Conservation (phyloP, 2,797 vertebrate species). For the Galaxias olidus region DNA sequence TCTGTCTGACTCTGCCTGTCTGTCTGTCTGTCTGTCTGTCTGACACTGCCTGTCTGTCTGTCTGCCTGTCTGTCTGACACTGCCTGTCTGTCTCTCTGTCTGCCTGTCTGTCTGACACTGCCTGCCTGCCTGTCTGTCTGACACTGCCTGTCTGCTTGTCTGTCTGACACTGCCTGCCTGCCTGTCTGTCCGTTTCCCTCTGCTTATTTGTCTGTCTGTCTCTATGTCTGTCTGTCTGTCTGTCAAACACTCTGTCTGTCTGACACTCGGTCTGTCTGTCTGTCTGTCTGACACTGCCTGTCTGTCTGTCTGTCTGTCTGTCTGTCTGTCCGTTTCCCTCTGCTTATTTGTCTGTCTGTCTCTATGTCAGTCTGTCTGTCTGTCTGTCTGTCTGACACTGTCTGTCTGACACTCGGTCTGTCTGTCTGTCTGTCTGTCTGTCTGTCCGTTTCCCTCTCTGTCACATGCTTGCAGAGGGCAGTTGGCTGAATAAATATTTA, state of each 20-base stretch:
- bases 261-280: slow-evolving; percentile 1
- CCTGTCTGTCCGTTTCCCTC: slow-evolving; percentile 21
- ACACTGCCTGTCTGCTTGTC: slow-evolving; percentile 43
- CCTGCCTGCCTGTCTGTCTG: slow-evolving; percentile 20
- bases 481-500: slow-evolving; percentile 76
- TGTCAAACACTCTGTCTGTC: neutral
- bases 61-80: neutral
- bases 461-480: slow-evolving; percentile 53
- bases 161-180: slow-evolving; percentile 45
- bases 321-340: slow-evolving; percentile 2
- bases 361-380: neutral
- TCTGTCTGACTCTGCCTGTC: neutral
- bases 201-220: too few relatives aligned
- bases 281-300: slow-evolving; percentile 20
- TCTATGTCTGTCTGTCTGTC: too few relatives aligned
- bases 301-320: neutral
- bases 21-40: slow-evolving; percentile 3
- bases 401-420: slow-evolving; percentile 36
- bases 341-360: slow-evolving; percentile 17
- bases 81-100: neutral
- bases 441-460: slow-evolving; percentile 15
- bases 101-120: slow-evolving; percentile 3
- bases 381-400: slow-evolving; percentile 19
- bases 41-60: slow-evolving; percentile 16
- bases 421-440: slow-evolving; percentile 39